Conservation (phyloP, 2,797 vertebrate species). For the Novumbra hubbsi region DNA sequence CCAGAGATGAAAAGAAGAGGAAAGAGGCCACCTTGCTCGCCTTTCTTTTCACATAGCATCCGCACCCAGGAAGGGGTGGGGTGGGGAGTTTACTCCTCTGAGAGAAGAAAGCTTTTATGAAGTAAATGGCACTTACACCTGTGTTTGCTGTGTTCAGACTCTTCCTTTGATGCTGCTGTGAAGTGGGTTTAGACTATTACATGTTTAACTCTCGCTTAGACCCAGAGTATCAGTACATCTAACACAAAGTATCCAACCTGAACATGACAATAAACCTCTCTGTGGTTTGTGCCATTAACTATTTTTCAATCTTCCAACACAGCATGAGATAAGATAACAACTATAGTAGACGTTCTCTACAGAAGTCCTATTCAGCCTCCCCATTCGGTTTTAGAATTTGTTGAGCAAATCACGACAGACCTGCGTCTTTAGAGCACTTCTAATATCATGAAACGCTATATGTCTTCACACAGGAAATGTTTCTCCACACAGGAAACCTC, state of each 20-base stretch:
- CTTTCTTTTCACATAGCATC: conserved; percentile 47
- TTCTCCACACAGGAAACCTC: background rate
- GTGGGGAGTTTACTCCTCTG: background rate
- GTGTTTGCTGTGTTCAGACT: background rate
- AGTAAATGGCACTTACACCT: conserved; percentile 41
- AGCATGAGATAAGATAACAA: background rate
- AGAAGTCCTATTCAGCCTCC: background rate
- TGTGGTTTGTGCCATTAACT: background rate
- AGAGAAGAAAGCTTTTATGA: conserved; percentile 21
- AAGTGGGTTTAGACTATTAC: background rate
- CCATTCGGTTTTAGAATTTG: background rate
- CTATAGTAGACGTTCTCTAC: background rate
- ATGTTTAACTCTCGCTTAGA: conserved; percentile 2
- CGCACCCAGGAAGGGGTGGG: conserved; percentile 26
- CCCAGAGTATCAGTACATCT: background rate
- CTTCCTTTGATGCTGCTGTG: background rate
- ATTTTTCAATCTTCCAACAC: too few species aligned
- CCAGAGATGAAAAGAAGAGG: conserved; percentile 44
- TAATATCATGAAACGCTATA: conserved; percentile 1
- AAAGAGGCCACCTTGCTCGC: conserved; percentile 52
- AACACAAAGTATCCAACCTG: background rate
- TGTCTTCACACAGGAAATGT: background rate
- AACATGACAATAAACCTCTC: background rate
- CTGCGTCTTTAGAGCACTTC: background rate
- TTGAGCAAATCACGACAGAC: background rate